Evolutionary conservation across 37 sponge, comb jelly and placozoan species (phyloP).

Genomic region (Aphrocallistes beatrix): DNA sequence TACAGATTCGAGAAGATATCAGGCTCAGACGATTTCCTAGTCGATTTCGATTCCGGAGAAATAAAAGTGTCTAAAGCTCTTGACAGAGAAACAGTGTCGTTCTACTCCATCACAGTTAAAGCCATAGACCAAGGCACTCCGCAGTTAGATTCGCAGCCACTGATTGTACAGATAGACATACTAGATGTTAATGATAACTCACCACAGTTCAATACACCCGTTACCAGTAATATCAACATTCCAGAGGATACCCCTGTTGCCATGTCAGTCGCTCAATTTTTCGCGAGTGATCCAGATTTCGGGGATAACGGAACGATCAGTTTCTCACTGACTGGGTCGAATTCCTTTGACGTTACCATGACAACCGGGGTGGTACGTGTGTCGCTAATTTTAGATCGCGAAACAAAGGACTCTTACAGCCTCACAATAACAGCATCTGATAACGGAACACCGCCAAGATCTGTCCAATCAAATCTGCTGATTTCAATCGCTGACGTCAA

Average conservation of each 20-base stretch:
- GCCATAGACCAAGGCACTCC: background rate
- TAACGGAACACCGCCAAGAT: background rate
- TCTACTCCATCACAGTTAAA: background rate
- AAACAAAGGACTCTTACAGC: too few relatives aligned
- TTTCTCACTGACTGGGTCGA: too few relatives aligned
- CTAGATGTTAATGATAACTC: conserved; percentile 51
- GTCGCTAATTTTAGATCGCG: too few relatives aligned
- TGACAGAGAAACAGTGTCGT: conserved; percentile 22
- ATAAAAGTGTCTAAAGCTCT: background rate
- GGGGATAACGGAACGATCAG: too few relatives aligned
- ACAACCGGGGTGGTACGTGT: too few relatives aligned
- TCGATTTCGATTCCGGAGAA: background rate
- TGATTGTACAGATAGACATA: background rate
- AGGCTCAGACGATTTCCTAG: background rate
- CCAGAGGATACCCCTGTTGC: too few relatives aligned
- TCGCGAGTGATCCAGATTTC: too few relatives aligned
- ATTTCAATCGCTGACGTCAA: conserved; percentile 20
- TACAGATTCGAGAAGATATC: background rate
- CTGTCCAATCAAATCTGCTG: background rate
- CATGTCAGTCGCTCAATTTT: too few relatives aligned
- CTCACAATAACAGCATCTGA: background rate
- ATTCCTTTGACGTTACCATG: too few relatives aligned
- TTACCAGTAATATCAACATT: too few relatives aligned
- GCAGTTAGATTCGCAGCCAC: background rate
- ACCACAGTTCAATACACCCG: too few relatives aligned